Base-by-base conservation (phyloP, 53 echinoderm and acorn worm species). In the Temnopleurus reevesii region DNA sequence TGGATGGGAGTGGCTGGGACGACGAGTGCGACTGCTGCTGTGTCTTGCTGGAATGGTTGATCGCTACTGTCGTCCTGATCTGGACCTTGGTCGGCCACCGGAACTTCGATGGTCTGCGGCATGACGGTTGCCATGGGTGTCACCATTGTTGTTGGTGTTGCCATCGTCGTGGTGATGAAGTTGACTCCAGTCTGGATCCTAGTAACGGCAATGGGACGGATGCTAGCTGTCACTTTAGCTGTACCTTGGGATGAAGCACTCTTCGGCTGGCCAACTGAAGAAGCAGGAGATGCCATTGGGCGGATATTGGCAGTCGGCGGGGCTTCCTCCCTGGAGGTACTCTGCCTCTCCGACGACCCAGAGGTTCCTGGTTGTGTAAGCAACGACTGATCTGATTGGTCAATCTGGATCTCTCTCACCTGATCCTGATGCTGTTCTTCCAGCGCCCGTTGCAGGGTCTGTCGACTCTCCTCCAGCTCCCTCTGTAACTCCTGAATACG, bases 81-180 rank as follows among this genome's bases (percentile, higher is more conserved):
- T 0, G 53, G 24, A 9, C 66, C 88, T 35, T 87, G 88, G 53
- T 87, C 88, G 4, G 71, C 23, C 30, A 66, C 53, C 3, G 49
- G 65, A 0, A 86, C 85, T 34, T 92, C 92, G 15, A 92, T 90
- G 35, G 95, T 97, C 91, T 97, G 97, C 6, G 98, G 98, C 96
- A 98, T 98, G 76, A 98, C 98, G 1, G 98, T 98, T 56, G 98
- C 98, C 94, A 94, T 98, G 91, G 96, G 95, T n/a, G 95, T 95
- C 29, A 87, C 83, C 83, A 71, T 76, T 65, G 82, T 63, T 59
- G 81, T 90, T 47, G 59, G 81, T 28, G 90, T 90, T 45, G 86
- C 63, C 86, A 85, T 81, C 26, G 92, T 92, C 9, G 90, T 53
- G 12, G 95, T 92, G 46, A 89, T 90, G 13, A 96, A 94, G 19